Percentiles rank a stretch among this genome's conserved stretches.
phyloP scores from a whole-genome alignment of 2,888 invertebrate species.

The Heteromurus nitidus region DNA sequence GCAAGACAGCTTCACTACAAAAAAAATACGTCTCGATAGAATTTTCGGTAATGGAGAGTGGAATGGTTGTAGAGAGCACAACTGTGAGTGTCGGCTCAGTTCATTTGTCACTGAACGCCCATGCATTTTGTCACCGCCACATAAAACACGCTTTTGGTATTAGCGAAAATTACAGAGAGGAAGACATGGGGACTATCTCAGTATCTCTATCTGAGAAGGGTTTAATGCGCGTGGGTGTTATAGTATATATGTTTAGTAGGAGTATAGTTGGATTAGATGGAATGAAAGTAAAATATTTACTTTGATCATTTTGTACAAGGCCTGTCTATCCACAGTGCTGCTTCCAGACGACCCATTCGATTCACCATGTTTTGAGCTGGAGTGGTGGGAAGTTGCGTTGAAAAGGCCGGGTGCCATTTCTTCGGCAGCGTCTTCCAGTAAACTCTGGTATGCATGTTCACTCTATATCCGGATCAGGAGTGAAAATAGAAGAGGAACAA shows the following conservation, averaged over 20 bases:
- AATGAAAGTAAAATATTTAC: constrained; percentile 36
- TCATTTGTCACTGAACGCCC: not conserved
- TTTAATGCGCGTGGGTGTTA: too few species aligned
- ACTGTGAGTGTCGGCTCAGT: too few species aligned
- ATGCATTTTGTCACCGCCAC: not conserved
- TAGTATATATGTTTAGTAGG: too few species aligned
- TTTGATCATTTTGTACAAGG: constrained; percentile 71
- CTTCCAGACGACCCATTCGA: constrained; percentile 22
- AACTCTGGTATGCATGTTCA: constrained; percentile 34
- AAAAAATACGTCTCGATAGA: too few species aligned
- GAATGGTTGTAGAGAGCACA: too few species aligned
- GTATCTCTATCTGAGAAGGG: too few species aligned
- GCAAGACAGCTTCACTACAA: too few species aligned
- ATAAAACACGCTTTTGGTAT: too few species aligned
- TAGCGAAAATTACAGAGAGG: too few species aligned
- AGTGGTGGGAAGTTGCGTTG: constrained; percentile 32
- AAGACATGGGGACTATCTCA: too few species aligned
- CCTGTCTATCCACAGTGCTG: constrained; percentile 62
- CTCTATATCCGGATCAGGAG: constrained; percentile 30
- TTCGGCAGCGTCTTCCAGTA: constrained; percentile 28
- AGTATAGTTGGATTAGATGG: too few species aligned
- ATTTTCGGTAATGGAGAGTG: too few species aligned
- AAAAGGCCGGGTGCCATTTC: constrained; percentile 41
- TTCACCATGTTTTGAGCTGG: constrained; percentile 32
- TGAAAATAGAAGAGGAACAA: constrained; percentile 13